Evolutionary conservation across 1,140 invertebrate species (phyloP).

Genomic region (Dolichoris vasculosae): DNA sequence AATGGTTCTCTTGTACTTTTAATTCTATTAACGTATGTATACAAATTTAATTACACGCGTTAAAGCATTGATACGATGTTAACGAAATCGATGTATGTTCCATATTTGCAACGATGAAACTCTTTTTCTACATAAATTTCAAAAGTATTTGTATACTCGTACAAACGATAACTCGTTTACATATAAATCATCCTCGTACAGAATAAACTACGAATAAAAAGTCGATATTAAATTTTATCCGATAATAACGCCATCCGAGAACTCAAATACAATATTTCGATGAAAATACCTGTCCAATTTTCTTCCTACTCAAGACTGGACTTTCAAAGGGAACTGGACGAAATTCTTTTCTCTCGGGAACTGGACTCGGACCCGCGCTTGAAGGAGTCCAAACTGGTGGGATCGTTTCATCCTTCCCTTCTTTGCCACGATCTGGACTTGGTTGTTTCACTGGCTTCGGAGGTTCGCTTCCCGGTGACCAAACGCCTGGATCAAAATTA

Average conservation of each 20-base stretch:
- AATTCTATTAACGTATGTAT: too few species aligned
- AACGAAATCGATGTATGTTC: too few species aligned
- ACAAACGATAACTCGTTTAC: too few species aligned
- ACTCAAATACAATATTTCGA: neutral
- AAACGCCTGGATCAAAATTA: slow-evolving; percentile 68
- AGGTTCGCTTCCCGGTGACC: slow-evolving; percentile 72
- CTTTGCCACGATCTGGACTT: slow-evolving; percentile 64
- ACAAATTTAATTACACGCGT: too few species aligned
- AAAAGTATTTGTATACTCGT: too few species aligned
- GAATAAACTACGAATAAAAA: too few species aligned
- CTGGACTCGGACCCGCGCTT: slow-evolving; percentile 79
- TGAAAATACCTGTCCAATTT: slow-evolving; percentile 48
- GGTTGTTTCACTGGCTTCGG: slow-evolving; percentile 74
- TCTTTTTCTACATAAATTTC: too few species aligned
- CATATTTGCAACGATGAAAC: too few species aligned
- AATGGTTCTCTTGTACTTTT: too few species aligned
- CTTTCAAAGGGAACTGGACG: slow-evolving; percentile 86
- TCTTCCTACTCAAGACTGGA: slow-evolving; percentile 78
- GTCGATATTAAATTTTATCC: too few species aligned
- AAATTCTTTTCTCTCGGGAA: slow-evolving; percentile 81
- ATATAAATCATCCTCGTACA: too few species aligned
- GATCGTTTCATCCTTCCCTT: slow-evolving; percentile 74
- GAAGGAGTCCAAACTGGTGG: slow-evolving; percentile 85
- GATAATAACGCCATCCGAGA: neutral
- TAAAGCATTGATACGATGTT: too few species aligned